These are phyloP conservation scores for Drosophila nebulosa DNA, from an alignment of 1,140 invertebrate species.

Conservation along the genomic window DNA sequence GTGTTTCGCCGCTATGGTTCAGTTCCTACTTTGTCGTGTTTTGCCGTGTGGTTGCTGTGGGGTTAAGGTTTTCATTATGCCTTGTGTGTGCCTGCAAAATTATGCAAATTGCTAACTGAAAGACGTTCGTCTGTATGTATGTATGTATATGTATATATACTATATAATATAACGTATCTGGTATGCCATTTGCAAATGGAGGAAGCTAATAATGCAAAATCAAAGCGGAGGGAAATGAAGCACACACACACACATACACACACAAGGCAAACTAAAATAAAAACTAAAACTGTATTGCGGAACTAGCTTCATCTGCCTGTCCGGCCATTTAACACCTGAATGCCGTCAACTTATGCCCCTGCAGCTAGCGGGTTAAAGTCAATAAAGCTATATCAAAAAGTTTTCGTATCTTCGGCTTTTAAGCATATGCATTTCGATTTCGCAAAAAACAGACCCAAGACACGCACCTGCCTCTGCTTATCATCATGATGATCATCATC, in stretches of 20 bases:
- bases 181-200: conserved; percentile 52
- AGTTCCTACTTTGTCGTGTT: conserved; percentile 41
- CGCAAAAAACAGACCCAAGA: conserved; percentile 47
- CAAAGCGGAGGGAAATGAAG: conserved; percentile 26
- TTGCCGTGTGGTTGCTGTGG: conserved; percentile 27
- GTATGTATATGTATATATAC: not conserved
- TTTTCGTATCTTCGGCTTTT: conserved; percentile 4
- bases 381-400: conserved; percentile 12
- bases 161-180: conserved; percentile 23
- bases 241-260: no score
- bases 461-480: conserved; percentile 35
- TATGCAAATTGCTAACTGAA: conserved; percentile 56
- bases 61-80: conserved; percentile 76
- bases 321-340: conserved; percentile 67
- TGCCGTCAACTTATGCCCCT: conserved; percentile 38
- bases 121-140: not conserved
- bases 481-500: conserved; percentile 21
- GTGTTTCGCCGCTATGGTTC: conserved; percentile 61
- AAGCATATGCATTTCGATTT: conserved; percentile 63
- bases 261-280: conserved; percentile 6
- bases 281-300: conserved; percentile 60
- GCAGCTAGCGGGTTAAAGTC: conserved; percentile 14
- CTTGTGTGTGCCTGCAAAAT: conserved; percentile 33
- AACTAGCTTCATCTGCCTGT: conserved; percentile 37
- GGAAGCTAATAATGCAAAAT: conserved; percentile 73